phyloP scores from a whole-genome alignment of 2,113 vertebrate genomes.

The Gallinago paraguaiae region DNA sequence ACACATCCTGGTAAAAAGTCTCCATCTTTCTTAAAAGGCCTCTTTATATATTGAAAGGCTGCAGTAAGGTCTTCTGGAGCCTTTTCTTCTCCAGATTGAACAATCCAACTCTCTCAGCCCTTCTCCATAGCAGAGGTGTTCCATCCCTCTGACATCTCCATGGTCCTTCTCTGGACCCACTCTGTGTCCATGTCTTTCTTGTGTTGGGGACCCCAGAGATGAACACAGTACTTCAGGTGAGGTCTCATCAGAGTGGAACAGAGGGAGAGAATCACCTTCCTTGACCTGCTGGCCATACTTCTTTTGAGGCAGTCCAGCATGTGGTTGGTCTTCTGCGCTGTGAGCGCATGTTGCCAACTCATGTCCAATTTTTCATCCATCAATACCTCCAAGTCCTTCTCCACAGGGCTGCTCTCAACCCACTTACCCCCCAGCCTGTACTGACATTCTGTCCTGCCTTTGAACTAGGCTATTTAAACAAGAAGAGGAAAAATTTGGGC shows the following conservation, averaged over 20 bases:
- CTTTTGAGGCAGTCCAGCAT: neutral
- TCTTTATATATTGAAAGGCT: accelerated
- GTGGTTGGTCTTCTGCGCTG: accelerated
- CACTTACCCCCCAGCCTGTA: neutral
- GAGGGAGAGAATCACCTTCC: neutral
- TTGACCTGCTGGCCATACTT: accelerated
- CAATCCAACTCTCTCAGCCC: neutral
- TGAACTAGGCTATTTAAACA: neutral
- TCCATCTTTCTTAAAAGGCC: neutral
- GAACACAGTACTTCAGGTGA: accelerated
- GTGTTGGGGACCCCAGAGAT: accelerated
- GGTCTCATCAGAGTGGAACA: accelerated
- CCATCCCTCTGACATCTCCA: accelerated
- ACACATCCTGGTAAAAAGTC: neutral
- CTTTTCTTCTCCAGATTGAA: neutral
- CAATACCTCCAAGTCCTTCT: neutral
- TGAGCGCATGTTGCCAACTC: accelerated
- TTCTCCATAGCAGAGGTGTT: neutral
- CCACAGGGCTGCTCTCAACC: neutral
- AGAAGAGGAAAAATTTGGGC: neutral
- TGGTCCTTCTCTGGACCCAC: accelerated
- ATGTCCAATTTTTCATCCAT: neutral
- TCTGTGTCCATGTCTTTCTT: accelerated
- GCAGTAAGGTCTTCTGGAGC: neutral
- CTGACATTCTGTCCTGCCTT: neutral